These are phyloP conservation scores for Leptopilina myrica DNA, from an alignment of 2,888 invertebrate species.

Conservation along the genomic window DNA sequence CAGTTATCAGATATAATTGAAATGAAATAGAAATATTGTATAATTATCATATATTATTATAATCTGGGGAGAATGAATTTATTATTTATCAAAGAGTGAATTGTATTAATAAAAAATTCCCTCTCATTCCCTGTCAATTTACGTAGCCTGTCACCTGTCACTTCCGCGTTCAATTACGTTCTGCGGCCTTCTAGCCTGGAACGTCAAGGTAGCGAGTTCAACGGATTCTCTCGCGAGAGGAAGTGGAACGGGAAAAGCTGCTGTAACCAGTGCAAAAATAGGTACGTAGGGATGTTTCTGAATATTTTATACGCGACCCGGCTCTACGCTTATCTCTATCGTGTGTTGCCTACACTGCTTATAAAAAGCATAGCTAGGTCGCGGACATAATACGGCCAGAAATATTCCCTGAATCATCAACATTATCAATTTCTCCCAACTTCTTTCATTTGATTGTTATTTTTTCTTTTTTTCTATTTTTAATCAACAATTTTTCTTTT, in stretches of 20 bases:
- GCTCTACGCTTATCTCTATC: conserved; percentile 25
- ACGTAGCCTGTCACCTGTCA: conserved; percentile 25
- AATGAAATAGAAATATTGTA: background rate
- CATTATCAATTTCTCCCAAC: background rate
- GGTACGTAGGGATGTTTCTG: conserved; percentile 21
- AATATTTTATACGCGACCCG: conserved; percentile 33
- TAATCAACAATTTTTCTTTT: too few species aligned
- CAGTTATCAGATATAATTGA: background rate
- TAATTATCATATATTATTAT: background rate
- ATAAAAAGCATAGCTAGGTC: conserved; percentile 31
- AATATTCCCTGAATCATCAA: background rate
- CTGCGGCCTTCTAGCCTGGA: conserved; percentile 7
- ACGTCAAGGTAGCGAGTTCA: conserved; percentile 33
- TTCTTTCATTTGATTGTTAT: background rate
- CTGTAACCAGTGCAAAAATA: conserved; percentile 32
- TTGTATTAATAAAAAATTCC: background rate
- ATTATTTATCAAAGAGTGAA: conserved; percentile 26
- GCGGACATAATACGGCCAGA: background rate
- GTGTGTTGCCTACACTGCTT: background rate
- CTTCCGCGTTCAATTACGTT: conserved; percentile 38
- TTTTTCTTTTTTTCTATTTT: too few species aligned
- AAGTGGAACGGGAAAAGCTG: conserved; percentile 36
- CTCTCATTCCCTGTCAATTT: background rate
- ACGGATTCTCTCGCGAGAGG: conserved; percentile 34
- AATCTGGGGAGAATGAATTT: background rate